Conservation (phyloP, 1,140 invertebrate genomes). For the Xylocopa sonorina region DNA sequence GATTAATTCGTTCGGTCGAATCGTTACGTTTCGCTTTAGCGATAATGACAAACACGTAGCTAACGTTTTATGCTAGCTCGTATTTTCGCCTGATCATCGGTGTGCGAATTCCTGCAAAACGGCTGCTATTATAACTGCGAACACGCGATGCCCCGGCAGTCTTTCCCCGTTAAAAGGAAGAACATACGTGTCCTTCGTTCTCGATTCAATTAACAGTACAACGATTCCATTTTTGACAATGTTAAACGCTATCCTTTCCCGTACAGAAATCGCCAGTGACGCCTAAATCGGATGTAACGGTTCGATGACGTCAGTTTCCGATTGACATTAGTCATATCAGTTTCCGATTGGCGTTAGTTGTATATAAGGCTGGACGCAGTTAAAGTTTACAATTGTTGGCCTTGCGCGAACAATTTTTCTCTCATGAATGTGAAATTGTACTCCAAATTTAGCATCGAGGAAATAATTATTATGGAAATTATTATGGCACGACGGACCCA, state of each 20-base stretch:
- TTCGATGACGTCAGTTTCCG: constrained; percentile 39
- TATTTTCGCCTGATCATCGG: not conserved
- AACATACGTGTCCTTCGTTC: not conserved
- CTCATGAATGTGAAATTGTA: not conserved
- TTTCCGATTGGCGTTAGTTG: constrained; percentile 33
- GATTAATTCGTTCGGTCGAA: constrained; percentile 15
- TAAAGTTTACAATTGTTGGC: not conserved
- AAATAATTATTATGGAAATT: not conserved
- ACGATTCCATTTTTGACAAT: not conserved
- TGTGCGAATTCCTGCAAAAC: constrained; percentile 39
- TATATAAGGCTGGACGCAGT: not conserved
- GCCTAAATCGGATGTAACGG: constrained; percentile 43
- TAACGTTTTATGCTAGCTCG: constrained; percentile 27
- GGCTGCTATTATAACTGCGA: constrained; percentile 11
- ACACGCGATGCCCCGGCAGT: not conserved
- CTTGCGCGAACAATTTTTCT: not conserved
- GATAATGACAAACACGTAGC: constrained; percentile 42
- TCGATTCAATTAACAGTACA: not conserved
- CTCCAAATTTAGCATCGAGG: not conserved
- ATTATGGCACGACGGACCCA: not conserved
- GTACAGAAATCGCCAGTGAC: constrained; percentile 3
- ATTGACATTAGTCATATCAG: constrained; percentile 17
- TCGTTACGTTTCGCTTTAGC: constrained; percentile 24
- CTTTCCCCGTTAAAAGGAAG: not conserved
- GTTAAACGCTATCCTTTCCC: constrained; percentile 21